Evolutionary conservation across 2,113 vertebrate species (phyloP).

Genomic region (Spheniscus mendiculus): DNA sequence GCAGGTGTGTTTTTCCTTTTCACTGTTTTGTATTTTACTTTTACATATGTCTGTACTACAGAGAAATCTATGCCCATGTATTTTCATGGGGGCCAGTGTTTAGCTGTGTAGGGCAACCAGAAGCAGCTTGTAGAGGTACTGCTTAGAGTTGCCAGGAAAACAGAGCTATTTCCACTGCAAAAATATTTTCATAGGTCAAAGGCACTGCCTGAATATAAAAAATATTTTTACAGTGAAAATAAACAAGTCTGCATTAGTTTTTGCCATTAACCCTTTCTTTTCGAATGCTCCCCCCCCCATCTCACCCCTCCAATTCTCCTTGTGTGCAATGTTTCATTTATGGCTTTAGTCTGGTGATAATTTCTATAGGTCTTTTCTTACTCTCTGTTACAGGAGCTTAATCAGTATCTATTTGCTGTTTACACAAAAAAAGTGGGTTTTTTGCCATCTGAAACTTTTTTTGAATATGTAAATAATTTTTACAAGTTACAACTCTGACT

Average conservation of each 20-base stretch:
- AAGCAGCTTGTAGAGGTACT: neutral
- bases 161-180: constrained; percentile 47
- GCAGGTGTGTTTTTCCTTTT: neutral
- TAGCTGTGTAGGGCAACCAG: neutral
- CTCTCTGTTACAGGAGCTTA: neutral
- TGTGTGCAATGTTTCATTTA: neutral
- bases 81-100: neutral
- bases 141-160: constrained; percentile 43
- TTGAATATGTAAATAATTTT: neutral
- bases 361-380: neutral
- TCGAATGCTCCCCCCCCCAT: rapidly evolving
- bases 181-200: constrained; percentile 61
- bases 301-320: neutral
- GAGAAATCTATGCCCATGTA: neutral
- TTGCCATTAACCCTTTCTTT: constrained; percentile 18
- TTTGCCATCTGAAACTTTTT: neutral
- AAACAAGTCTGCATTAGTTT: constrained; percentile 23
- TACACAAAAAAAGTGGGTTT: neutral
- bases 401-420: neutral
- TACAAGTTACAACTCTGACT: neutral
- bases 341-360: neutral
- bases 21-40: neutral
- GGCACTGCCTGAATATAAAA: constrained; percentile 35
- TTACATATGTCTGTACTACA: neutral
- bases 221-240: constrained; percentile 59